Percentiles rank a stretch among this genome's conserved stretches.
phyloP scores from a whole-genome alignment of 92 coral and sea anemone species.

The Epizoanthus ramosus region DNA sequence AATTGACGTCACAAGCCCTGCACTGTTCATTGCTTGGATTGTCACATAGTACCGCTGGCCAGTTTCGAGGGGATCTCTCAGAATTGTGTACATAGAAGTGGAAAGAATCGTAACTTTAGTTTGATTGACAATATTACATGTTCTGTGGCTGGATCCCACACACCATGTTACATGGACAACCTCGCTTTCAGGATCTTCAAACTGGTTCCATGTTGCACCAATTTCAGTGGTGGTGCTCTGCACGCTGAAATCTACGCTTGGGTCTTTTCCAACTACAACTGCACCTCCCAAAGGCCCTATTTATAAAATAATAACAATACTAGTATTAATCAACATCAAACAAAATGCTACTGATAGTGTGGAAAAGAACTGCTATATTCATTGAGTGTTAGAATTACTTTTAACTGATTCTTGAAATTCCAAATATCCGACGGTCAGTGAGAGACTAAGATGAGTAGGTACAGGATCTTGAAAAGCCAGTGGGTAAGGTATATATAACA shows the following conservation, averaged over 20 bases:
- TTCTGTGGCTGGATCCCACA: conserved; percentile 57
- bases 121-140: conserved; percentile 56
- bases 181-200: conserved; percentile 82
- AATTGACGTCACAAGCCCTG: conserved; percentile 52
- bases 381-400: no score
- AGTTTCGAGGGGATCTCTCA: conserved; percentile 50
- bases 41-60: conserved; percentile 72
- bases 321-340: no score
- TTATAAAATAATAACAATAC: no score
- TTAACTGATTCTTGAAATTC: no score
- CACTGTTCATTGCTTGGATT: conserved; percentile 73
- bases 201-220: conserved; percentile 62
- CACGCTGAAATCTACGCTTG: conserved; percentile 53
- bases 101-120: conserved; percentile 33
- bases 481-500: no score
- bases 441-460: no score
- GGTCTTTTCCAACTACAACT: conserved; percentile 55
- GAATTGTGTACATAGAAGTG: conserved; percentile 28
- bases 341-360: no score
- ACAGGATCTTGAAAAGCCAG: no score
- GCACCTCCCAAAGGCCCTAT: conserved; percentile 51
- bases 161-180: conserved; percentile 64
- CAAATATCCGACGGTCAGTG: no score
- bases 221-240: conserved; percentile 57
- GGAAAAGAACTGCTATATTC: no score